Conservation (phyloP, 2,888 invertebrate species). For the Ophraella communa region DNA sequence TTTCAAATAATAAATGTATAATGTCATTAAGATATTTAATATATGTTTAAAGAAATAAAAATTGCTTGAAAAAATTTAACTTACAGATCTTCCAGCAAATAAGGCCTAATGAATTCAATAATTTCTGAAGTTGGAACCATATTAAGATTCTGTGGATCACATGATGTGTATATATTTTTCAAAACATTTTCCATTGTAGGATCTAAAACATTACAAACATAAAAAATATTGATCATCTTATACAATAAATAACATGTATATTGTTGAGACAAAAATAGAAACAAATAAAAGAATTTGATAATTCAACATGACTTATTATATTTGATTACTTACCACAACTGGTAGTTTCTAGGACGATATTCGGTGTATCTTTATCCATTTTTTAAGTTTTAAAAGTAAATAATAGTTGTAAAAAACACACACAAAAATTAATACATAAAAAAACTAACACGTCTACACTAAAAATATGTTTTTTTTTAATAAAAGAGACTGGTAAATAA, state of each 20-base stretch:
- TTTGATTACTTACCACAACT: constrained; percentile 20
- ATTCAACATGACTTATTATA: constrained; percentile 4
- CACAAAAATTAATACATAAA: constrained; percentile 13
- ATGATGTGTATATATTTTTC: constrained; percentile 47
- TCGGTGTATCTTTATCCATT: constrained; percentile 25
- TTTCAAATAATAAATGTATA: neutral
- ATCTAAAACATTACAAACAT: constrained; percentile 27
- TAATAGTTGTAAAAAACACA: constrained; percentile 14
- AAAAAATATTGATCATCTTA: neutral
- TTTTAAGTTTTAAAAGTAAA: neutral
- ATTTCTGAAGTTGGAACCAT: constrained; percentile 46
- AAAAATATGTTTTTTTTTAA: neutral
- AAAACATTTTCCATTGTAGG: constrained; percentile 40
- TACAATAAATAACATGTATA: neutral
- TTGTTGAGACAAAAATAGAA: no score
- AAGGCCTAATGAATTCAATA: constrained; percentile 49
- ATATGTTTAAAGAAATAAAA: neutral
- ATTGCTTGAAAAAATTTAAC: no score
- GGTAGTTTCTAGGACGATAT: constrained; percentile 18
- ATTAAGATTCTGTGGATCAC: constrained; percentile 46
- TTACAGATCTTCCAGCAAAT: constrained; percentile 47
- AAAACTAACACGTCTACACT: neutral
- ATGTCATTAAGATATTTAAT: neutral
- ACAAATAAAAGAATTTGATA: neutral
- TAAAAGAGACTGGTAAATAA: neutral